Percentiles rank a stretch among this genome's conserved stretches.
These are phyloP conservation scores for Turritopsis rubra DNA, from an alignment of 30 jellyfish, hydroid and myxozoan species.

Conservation along the genomic window DNA sequence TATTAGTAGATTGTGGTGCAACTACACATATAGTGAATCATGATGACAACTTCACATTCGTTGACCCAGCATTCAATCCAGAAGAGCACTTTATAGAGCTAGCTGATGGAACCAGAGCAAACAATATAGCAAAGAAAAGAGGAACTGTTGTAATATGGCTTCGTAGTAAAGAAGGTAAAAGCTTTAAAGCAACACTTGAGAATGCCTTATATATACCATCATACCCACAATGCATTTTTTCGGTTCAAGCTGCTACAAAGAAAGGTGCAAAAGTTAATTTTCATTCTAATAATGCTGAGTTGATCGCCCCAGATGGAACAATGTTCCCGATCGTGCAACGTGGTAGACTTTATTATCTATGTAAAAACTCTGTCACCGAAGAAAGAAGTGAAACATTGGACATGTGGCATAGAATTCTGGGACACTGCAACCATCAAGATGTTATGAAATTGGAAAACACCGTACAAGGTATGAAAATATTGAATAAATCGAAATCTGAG, in stretches of 20 bases:
- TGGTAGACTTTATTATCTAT: slow-evolving; percentile 34
- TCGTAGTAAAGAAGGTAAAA: too few species aligned
- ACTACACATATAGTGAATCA: slow-evolving; percentile 40
- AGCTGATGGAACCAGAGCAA: slow-evolving; percentile 58
- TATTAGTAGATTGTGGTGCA: slow-evolving; percentile 66
- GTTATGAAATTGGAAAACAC: slow-evolving; percentile 36
- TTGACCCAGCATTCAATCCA: slow-evolving; percentile 43
- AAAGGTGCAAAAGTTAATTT: slow-evolving; percentile 40
- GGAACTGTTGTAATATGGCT: slow-evolving; percentile 41
- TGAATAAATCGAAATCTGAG: too few species aligned
- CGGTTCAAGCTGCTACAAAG: slow-evolving; percentile 55
- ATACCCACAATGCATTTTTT: slow-evolving; percentile 46
- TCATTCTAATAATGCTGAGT: slow-evolving; percentile 24
- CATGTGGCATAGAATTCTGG: slow-evolving; percentile 44
- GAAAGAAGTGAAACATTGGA: slow-evolving; percentile 21
- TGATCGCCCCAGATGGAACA: slow-evolving; percentile 38
- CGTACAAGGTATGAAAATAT: too few species aligned
- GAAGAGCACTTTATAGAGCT: slow-evolving; percentile 41
- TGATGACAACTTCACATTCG: slow-evolving; percentile 31
- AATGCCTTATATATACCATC: slow-evolving; percentile 47
- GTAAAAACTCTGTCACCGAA: slow-evolving; percentile 28
- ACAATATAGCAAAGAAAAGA: slow-evolving; percentile 53
- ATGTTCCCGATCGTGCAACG: slow-evolving; percentile 33
- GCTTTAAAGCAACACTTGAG: slow-evolving; percentile 26
- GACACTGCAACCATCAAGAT: slow-evolving; percentile 41